Base-by-base conservation (phyloP, 2,888 invertebrate genomes). In the Amiota mariae region DNA sequence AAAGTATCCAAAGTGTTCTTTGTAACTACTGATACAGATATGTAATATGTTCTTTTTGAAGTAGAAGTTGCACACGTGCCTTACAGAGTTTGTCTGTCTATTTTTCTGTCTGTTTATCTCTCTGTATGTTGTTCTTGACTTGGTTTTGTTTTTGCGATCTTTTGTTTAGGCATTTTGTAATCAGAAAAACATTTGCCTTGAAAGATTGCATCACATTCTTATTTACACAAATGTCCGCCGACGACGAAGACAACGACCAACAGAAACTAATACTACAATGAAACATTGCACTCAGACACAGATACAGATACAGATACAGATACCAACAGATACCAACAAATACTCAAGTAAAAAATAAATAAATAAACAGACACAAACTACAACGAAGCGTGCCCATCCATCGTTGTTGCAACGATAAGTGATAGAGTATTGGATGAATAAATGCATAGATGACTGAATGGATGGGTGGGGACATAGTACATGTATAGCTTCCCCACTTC, bases 151-250 rank as follows among this genome's bases (percentile, higher is more conserved):
- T 68, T 71, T 66, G 67, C 56, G 47, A 56, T 56, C 59, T 8
- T 64, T 15, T 12, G 48, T 12, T 73, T 57, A 68, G 51, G 20
- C 72, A 75, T 72, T 78, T 79, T 66, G 75, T 78, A 84, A 84
- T 78, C 82, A 76, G 18, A 15, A 66, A 48, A 66, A 66, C 66
- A 66, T 66, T 47, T 48, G 49, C 48, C 66, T 48, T 18, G 18
- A 66, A 49, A 74, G 77, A 81, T 82, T 81, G 77, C 82, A 82
- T 78, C 82, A 82, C 72, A 72, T 54, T 54, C 8, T 36, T 36
- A 36, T 54, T 54, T 54, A 15, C 54, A 54, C 54, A 15, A 54
- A 54, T 54, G 54, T 54, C 54, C 54, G 15, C 15, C 8, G 54
- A 59, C 12, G 24, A 59, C 59, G 18, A 59, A 1, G 18, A 59